These are phyloP conservation scores for Hystrix brachyura DNA, from an alignment of 2,113 vertebrate species.

Conservation along the genomic window DNA sequence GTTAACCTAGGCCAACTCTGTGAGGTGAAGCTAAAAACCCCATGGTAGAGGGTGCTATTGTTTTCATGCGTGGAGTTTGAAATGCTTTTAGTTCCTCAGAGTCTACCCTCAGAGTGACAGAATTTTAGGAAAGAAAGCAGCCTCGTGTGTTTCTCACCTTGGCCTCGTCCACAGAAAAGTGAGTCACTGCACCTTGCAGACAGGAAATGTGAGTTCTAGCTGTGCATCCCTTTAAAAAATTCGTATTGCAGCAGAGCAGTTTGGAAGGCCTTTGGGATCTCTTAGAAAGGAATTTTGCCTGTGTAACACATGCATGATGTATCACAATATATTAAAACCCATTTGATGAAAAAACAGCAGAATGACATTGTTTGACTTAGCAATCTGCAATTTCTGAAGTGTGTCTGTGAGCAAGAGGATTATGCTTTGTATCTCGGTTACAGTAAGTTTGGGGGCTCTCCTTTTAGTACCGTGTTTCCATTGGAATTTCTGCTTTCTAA, in stretches of 20 bases:
- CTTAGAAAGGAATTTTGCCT: slow-evolving; percentile 21
- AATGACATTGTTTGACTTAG: background rate
- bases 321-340: background rate
- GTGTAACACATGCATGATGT: slow-evolving; percentile 4
- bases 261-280: slow-evolving; percentile 44
- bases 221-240: background rate
- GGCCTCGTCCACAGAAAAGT: background rate
- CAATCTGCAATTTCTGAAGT: background rate
- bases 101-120: background rate
- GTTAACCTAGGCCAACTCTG: background rate
- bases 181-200: background rate
- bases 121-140: slow-evolving; percentile 1
- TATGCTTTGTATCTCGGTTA: background rate
- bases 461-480: background rate
- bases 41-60: background rate
- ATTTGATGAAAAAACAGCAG: background rate
- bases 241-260: background rate
- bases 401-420: background rate
- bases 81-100: slow-evolving; percentile 39
- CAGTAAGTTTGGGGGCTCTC: background rate
- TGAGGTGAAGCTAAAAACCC: background rate
- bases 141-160: background rate
- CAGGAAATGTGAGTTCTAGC: background rate
- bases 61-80: background rate
- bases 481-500: background rate